A percentile compares a stretch with the other conserved stretches of the same genome.
Conservation (phyloP, 1,140 invertebrate species). For the Stenopsyche tienmushanensis region DNA sequence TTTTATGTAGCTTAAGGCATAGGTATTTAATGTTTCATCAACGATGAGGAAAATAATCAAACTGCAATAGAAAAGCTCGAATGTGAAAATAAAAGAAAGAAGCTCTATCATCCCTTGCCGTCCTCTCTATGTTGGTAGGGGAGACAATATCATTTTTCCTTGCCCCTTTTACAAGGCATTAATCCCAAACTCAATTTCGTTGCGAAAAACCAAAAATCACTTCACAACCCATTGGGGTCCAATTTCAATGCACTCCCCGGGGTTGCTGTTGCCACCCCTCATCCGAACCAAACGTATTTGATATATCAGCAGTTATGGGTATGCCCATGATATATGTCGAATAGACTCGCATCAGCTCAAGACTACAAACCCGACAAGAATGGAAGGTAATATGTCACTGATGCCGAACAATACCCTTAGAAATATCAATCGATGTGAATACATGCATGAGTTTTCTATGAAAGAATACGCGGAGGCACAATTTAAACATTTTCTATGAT, state of each 20-base stretch:
- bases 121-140: too few relatives aligned
- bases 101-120: too few relatives aligned
- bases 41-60: too few relatives aligned
- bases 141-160: conserved; percentile 21
- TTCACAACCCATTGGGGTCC: conserved; percentile 37
- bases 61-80: too few relatives aligned
- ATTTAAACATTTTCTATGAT: too few relatives aligned
- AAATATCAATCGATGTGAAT: too few relatives aligned
- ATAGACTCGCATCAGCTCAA: not conserved
- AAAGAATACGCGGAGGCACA: too few relatives aligned
- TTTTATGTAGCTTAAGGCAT: too few relatives aligned
- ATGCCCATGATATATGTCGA: not conserved
- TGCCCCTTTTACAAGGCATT: conserved; percentile 34
- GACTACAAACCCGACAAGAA: not conserved
- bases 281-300: conserved; percentile 15
- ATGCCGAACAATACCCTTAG: too few relatives aligned
- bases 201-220: conserved; percentile 40
- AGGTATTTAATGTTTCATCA: too few relatives aligned
- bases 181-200: conserved; percentile 39
- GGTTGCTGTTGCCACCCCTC: conserved; percentile 1
- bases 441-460: too few relatives aligned
- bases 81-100: too few relatives aligned
- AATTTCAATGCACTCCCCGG: conserved; percentile 32
- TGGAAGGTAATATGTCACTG: not conserved
- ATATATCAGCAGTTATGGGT: conserved; percentile 20